Percentiles rank a stretch among this genome's conserved stretches.
Evolutionary conservation across 2,797 vertebrate species (phyloP).

Genomic region (Pangasius djambal): DNA sequence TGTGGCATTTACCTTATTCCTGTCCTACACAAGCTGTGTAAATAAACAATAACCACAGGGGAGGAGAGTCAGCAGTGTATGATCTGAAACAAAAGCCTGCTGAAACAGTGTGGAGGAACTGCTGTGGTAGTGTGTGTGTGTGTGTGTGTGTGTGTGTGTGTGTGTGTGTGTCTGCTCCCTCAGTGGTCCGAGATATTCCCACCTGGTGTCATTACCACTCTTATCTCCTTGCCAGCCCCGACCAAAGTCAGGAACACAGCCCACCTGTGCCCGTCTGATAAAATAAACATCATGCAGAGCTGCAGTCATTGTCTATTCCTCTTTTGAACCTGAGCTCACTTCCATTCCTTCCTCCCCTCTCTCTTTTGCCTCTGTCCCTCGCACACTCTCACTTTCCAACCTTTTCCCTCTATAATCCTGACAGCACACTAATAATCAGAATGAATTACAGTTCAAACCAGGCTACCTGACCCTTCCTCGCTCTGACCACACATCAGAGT

Average conservation of each 20-base stretch:
- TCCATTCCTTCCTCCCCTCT: constrained; percentile 44
- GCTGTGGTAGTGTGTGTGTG: constrained; percentile 20
- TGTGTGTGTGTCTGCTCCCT: constrained; percentile 58
- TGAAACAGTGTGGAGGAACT: constrained; percentile 49
- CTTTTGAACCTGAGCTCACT: constrained; percentile 41
- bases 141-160: constrained; percentile 50
- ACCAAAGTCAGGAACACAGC: constrained; percentile 61
- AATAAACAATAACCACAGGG: constrained; percentile 72
- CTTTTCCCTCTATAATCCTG: constrained; percentile 46
- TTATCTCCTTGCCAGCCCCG: constrained; percentile 69
- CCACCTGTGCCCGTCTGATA: constrained; percentile 74
- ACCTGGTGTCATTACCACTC: constrained; percentile 72
- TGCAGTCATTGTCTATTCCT: constrained; percentile 59
- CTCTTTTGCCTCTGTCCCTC: constrained; percentile 51
- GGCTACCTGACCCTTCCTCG: constrained; percentile 57
- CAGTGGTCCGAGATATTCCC: constrained; percentile 68
- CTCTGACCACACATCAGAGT: constrained; percentile 68
- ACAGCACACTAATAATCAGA: constrained; percentile 68
- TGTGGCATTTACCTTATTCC: constrained; percentile 66
- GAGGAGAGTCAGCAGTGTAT: constrained; percentile 70
- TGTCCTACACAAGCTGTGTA: constrained; percentile 61
- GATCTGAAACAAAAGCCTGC: constrained; percentile 68
- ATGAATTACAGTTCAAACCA: constrained; percentile 68
- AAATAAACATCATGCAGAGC: constrained; percentile 71
- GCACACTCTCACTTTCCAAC: constrained; percentile 41